phyloP scores from a whole-genome alignment of 2,113 vertebrate genomes.

The Pituophis catenifer region DNA sequence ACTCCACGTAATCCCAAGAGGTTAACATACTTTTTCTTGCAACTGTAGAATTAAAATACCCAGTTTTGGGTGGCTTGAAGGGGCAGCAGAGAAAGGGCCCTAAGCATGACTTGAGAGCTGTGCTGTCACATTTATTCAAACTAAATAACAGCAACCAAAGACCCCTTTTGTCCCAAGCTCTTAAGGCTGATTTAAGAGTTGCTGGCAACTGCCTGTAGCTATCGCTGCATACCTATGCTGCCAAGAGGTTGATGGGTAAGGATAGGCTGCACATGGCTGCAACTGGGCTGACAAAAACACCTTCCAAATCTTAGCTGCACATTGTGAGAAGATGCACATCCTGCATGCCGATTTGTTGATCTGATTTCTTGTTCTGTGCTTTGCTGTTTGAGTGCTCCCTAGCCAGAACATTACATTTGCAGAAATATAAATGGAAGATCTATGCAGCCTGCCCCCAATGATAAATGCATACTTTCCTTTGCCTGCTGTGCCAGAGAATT shows the following conservation, averaged over 20 bases:
- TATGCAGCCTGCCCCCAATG: background rate
- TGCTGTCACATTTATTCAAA: background rate
- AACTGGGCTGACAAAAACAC: background rate
- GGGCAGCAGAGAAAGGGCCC: background rate
- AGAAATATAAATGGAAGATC: background rate
- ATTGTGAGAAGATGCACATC: background rate
- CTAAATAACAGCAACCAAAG: background rate
- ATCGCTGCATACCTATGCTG: background rate
- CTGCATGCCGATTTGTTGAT: background rate
- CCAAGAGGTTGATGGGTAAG: background rate
- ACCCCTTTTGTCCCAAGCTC: background rate
- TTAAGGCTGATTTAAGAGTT: background rate
- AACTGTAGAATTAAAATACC: slow-evolving; percentile 13
- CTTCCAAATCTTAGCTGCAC: background rate
- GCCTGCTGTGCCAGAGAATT: background rate
- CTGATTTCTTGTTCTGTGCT: background rate
- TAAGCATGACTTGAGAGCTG: background rate
- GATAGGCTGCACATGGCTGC: background rate
- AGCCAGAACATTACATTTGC: background rate
- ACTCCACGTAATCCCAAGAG: too few relatives aligned
- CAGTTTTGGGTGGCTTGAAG: background rate
- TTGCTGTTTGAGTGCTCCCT: background rate
- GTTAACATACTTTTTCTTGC: too few relatives aligned
- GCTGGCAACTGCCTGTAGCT: background rate
- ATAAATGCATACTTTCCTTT: background rate